Base-by-base conservation (phyloP, 2,888 invertebrate species). In the Cephonodes hylas region DNA sequence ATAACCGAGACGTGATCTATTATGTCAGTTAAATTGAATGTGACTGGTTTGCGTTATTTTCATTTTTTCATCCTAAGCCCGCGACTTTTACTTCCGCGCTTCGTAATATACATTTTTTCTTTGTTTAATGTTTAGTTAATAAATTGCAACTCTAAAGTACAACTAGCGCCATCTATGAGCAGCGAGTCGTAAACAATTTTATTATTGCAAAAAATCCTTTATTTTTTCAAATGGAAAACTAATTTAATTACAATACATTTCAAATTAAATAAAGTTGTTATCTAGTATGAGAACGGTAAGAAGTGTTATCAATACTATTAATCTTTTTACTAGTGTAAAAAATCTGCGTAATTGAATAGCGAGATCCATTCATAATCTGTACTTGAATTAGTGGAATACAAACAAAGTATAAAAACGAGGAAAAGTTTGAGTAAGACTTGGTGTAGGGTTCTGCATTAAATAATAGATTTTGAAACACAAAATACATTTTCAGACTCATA, bases 1-100 rank as follows among this genome's bases (percentile, higher is more conserved):
- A 57, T 57, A 22, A 45, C 22, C 25, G 57, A 45, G 58, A 61
- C 61, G 57, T 44, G 45, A 10, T 45, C 61, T 34, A 57, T 61
- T 61, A 42, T 42, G 3, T 6, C 18, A 20, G 31, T 61, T 57
- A 45, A 45, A 45, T 45, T 56, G 53, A 61, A 61, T 57, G 42
- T 61, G 23, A 58, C 56, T 56, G 53, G 31, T 20, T 48, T 23
- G 25, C 22, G 23, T 46, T 59, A 46, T 48, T 38, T 38, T 31
- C 23, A 23, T 25, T 25, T 53, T 60, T 42, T n/a, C 46, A 34
- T 15, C 18, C 25, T 45, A 20, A 45, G 18, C 7, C 22, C 38
- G 15, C 6, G 18, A 56, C 22, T 60, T 60, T 60, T 61, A 45
- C 38, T 57, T 61, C 45, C 42, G 53, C 31, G 27, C 8, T 8